These are phyloP conservation scores for Polyommatus icarus DNA, from an alignment of 2,888 invertebrate species.

Conservation along the genomic window DNA sequence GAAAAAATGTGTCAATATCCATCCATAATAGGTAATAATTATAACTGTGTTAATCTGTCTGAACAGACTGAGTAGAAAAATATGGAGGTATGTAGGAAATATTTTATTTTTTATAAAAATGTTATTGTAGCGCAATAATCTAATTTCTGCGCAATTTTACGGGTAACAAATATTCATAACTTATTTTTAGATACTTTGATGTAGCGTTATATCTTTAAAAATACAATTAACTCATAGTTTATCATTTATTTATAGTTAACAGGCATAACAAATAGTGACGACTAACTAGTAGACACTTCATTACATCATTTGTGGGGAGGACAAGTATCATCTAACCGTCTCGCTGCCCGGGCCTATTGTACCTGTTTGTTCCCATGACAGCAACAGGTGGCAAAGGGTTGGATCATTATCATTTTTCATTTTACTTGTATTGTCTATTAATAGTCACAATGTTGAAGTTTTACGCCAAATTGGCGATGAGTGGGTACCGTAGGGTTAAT, in stretches of 20 bases:
- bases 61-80: too few species aligned
- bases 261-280: not conserved
- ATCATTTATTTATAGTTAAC: not conserved
- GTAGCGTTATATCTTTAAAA: too few species aligned
- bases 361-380: constrained; percentile 42
- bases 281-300: not conserved
- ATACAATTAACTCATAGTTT: not conserved
- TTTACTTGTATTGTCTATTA: constrained; percentile 21
- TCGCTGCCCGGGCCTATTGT: constrained; percentile 33
- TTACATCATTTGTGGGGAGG: not conserved
- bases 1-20: too few species aligned
- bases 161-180: too few species aligned
- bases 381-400: constrained; percentile 40
- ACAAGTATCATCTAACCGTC: constrained; percentile 30
- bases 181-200: too few species aligned
- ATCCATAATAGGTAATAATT: too few species aligned
- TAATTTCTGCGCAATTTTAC: too few species aligned
- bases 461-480: not conserved
- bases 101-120: too few species aligned
- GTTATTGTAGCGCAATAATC: too few species aligned
- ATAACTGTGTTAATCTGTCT: too few species aligned
- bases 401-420: constrained; percentile 24
- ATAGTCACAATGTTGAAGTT: not conserved
- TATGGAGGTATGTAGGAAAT: too few species aligned
- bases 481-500: not conserved